Evolutionary conservation across 2,113 vertebrate species (phyloP), one percentile per base, ranked within the genome.

Genomic region (Alaudala cheleensis): DNA sequence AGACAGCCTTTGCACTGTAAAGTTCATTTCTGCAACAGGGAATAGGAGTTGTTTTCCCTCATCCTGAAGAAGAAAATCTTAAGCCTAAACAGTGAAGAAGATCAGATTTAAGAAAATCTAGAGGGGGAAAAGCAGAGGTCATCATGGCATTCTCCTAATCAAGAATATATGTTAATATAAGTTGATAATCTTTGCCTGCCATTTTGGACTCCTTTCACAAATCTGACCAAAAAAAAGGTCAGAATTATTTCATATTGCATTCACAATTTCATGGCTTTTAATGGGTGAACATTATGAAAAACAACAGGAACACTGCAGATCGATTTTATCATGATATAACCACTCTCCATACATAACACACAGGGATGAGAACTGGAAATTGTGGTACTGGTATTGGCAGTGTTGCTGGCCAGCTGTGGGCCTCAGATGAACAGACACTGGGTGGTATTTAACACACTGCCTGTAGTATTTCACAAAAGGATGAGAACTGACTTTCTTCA

Each of bases 1-100:
- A 84, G 49, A 77, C 57, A 95, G 81, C 78, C 74, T 95, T 94
- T 96, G 58, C 81, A 91, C 58, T 90, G 81, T 82, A 96, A 95
- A 94, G 93, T 96, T 94, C 86, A 90, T 72, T 94, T 57, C 83
- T 91, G 28, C 87, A 92, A 51, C 24, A 58, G 84, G 87, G 91
- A 95, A 92, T 91, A 91, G 62, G 16, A 93, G 18, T 65, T 76
- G 61, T 91, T 94, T 95, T 81, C 25, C 16, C 15, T 45, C 11
- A 61, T 8, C 78, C 74, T 90, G 73, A 91, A 87, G 60, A 86
- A 84, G 24, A 76, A 87, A 62, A 10, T 82, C 50, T 53, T 87
- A 72, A 87, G 54, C 25, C 39, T 92, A 23, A 86, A 60, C 11
- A 65, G 12, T 50, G 12, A 64, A 80, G 47, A 78, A 86, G 31